These are phyloP conservation scores for Cosmia pyralina DNA, from an alignment of 2,888 invertebrate species.

Conservation along the genomic window DNA sequence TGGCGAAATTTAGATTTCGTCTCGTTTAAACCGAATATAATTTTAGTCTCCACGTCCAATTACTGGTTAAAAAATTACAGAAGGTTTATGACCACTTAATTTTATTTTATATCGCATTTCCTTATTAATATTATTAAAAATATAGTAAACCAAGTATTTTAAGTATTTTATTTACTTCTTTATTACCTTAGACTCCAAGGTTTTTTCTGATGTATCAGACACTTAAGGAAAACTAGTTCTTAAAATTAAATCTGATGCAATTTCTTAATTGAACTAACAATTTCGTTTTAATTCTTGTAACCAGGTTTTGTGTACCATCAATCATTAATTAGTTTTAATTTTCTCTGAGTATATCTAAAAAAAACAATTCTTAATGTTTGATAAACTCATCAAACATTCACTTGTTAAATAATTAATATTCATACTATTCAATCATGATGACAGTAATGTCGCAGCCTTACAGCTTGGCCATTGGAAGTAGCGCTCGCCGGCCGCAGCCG, in stretches of 20 bases:
- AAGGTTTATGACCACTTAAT: conserved; percentile 37
- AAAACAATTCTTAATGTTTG: not conserved
- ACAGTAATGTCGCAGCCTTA: too few species aligned
- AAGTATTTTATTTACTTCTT: conserved; percentile 40
- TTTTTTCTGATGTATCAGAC: conserved; percentile 27
- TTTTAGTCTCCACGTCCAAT: conserved; percentile 23
- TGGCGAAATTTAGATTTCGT: conserved; percentile 25
- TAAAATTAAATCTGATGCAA: conserved; percentile 23
- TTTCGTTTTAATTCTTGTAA: not conserved
- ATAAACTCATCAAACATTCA: conserved; percentile 19
- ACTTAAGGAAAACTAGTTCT: conserved; percentile 41
- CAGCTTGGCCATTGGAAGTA: too few species aligned
- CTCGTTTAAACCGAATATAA: conserved; percentile 38
- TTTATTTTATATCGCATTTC: conserved; percentile 38
- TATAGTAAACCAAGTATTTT: conserved; percentile 27
- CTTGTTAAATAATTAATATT: conserved; percentile 23
- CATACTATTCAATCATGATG: not conserved
- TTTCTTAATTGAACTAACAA: conserved; percentile 11
- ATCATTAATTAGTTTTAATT: not conserved
- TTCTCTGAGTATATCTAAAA: not conserved
- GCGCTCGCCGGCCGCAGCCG: too few species aligned
- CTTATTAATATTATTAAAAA: conserved; percentile 46
- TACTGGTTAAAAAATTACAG: conserved; percentile 38
- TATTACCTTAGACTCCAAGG: conserved; percentile 38
- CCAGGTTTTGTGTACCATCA: not conserved